These are phyloP conservation scores for Subacronicta megacephala DNA, from an alignment of 2,888 invertebrate genomes.

Conservation along the genomic window DNA sequence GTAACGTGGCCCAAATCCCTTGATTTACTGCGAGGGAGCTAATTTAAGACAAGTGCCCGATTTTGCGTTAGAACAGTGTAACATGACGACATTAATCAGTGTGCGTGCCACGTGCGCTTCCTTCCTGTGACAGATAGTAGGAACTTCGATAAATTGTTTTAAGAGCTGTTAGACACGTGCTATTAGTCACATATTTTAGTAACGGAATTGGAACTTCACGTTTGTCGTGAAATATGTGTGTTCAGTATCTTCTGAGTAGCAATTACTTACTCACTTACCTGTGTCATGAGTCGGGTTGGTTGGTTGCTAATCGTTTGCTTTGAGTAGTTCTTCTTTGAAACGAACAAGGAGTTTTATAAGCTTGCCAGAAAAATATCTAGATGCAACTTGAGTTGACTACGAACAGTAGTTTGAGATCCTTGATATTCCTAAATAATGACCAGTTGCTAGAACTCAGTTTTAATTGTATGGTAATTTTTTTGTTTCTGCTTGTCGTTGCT, in stretches of 20 bases:
- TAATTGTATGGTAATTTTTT: too few relatives aligned
- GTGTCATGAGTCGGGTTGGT: not conserved
- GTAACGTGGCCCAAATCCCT: slow-evolving; percentile 77
- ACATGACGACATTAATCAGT: slow-evolving; percentile 49
- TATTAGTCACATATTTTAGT: slow-evolving; percentile 33
- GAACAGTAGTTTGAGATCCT: too few relatives aligned
- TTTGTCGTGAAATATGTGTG: slow-evolving; percentile 22
- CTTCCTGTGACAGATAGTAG: slow-evolving; percentile 42
- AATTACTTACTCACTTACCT: slow-evolving; percentile 17
- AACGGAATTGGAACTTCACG: slow-evolving; percentile 16
- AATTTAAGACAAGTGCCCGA: slow-evolving; percentile 79
- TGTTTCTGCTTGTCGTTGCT: too few relatives aligned
- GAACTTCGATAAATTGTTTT: slow-evolving; percentile 42
- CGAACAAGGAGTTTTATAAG: not conserved
- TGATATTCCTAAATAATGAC: too few relatives aligned
- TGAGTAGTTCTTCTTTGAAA: not conserved
- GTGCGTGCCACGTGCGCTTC: slow-evolving; percentile 27
- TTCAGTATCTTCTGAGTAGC: slow-evolving; percentile 10
- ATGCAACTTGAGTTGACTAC: too few relatives aligned
- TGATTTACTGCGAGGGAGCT: slow-evolving; percentile 79
- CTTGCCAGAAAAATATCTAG: too few relatives aligned
- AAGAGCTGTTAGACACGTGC: slow-evolving; percentile 27
- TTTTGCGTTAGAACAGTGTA: slow-evolving; percentile 58
- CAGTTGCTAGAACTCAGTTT: too few relatives aligned
- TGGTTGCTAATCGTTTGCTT: not conserved